Evolutionary conservation across 2,113 vertebrate species (phyloP).

Genomic region (Equus quagga): DNA sequence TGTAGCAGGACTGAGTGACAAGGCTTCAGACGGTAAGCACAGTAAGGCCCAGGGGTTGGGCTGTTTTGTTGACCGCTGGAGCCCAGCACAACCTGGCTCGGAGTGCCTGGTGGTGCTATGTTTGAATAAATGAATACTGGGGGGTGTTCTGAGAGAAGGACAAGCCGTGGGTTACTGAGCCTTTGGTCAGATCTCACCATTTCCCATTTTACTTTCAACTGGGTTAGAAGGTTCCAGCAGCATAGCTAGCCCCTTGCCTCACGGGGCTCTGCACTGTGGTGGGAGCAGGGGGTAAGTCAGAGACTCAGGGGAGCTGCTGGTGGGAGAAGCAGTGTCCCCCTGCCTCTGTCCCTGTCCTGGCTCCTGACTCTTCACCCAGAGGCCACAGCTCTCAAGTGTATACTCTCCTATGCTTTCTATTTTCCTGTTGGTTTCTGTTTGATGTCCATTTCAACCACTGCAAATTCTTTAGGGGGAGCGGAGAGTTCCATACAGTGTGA

Average conservation of each 20-base stretch:
- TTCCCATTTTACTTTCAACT: neutral
- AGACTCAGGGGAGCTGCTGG: neutral
- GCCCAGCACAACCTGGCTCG: neutral
- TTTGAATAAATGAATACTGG: neutral
- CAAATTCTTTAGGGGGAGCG: neutral
- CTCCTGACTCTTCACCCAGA: neutral
- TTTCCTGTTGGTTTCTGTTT: neutral
- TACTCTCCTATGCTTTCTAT: neutral
- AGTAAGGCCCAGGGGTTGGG: neutral
- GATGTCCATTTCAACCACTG: neutral
- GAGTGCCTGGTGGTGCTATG: accelerated
- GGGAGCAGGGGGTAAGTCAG: neutral
- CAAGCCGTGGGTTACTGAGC: accelerated
- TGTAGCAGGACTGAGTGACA: neutral
- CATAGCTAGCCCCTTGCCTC: neutral
- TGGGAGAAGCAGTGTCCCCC: neutral
- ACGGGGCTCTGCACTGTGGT: accelerated
- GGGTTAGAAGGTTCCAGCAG: neutral
- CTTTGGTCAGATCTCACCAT: no score
- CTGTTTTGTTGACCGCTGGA: neutral
- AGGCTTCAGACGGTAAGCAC: neutral
- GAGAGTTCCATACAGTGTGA: neutral
- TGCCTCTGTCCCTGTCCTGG: neutral
- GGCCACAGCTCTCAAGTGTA: neutral
- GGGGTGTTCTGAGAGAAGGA: neutral